These are phyloP conservation scores for Porites divaricata DNA, from an alignment of 92 coral and sea anemone genomes.

Conservation along the genomic window DNA sequence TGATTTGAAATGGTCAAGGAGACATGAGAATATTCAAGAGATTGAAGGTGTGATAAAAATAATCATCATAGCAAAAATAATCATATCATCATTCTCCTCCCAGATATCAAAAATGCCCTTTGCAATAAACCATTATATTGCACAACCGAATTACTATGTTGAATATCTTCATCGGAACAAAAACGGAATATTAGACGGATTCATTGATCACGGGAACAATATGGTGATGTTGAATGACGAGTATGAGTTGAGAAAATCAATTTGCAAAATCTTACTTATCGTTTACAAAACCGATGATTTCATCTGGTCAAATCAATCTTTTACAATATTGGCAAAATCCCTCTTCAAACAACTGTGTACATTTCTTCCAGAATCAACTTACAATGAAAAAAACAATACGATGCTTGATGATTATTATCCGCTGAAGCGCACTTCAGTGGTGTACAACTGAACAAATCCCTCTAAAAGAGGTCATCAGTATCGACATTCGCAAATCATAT, in stretches of 20 bases:
- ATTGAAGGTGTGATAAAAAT: conserved; percentile 10
- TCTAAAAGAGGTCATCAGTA: conserved; percentile 10
- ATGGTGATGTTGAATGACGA: conserved; percentile 55
- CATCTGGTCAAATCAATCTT: conserved; percentile 50
- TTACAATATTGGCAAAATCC: conserved; percentile 6
- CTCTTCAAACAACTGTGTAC: conserved; percentile 39
- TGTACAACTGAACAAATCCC: conserved; percentile 26
- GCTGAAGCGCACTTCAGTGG: conserved; percentile 50
- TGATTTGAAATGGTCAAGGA: conserved; percentile 52
- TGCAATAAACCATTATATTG: conserved; percentile 1
- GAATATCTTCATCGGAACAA: conserved; percentile 59
- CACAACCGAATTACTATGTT: not conserved
- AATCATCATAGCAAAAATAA: not conserved
- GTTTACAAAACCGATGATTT: conserved; percentile 44
- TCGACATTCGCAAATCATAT: conserved; percentile 11
- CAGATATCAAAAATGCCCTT: conserved; percentile 10
- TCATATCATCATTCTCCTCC: conserved; percentile 34
- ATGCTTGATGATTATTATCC: conserved; percentile 55
- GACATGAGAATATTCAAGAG: conserved; percentile 42
- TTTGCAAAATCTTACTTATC: conserved; percentile 32
- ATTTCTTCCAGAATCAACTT: conserved; percentile 19
- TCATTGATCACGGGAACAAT: conserved; percentile 45
- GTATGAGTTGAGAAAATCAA: conserved; percentile 34
- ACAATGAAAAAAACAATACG: conserved; percentile 22
- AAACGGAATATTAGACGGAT: conserved; percentile 43